These are phyloP conservation scores for Emmelina monodactyla DNA, from an alignment of 2,888 invertebrate species.

Conservation along the genomic window DNA sequence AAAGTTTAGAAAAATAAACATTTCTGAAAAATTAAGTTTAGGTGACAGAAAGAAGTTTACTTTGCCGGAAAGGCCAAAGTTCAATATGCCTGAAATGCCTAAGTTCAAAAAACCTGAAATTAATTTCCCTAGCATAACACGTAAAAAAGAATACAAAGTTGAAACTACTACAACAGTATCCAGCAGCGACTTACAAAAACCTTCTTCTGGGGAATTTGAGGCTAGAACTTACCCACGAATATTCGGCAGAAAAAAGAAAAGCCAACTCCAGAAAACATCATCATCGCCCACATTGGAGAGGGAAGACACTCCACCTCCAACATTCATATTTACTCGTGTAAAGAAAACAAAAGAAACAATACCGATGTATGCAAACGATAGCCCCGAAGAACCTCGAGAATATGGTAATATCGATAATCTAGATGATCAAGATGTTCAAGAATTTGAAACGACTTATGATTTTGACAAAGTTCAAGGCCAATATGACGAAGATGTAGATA, in stretches of 20 bases:
- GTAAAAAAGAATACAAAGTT: constrained; percentile 50
- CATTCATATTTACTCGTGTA: constrained; percentile 72
- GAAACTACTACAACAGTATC: constrained; percentile 43
- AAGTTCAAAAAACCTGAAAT: constrained; percentile 69
- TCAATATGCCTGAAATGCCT: constrained; percentile 61
- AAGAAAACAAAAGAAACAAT: constrained; percentile 60
- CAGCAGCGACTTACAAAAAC: constrained; percentile 40
- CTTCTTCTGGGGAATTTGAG: constrained; percentile 72
- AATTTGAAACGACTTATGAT: constrained; percentile 49
- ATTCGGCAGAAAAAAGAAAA: constrained; percentile 59
- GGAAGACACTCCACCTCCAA: constrained; percentile 68
- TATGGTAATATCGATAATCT: constrained; percentile 49
- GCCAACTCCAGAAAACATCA: constrained; percentile 51
- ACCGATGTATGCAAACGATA: constrained; percentile 48
- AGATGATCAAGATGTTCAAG: constrained; percentile 37
- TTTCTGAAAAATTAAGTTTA: constrained; percentile 62
- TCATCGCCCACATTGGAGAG: constrained; percentile 59
- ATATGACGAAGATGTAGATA: constrained; percentile 50
- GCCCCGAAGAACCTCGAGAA: constrained; percentile 46
- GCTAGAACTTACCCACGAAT: constrained; percentile 82
- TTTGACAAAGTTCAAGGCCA: constrained; percentile 66
- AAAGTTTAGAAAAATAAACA: constrained; percentile 54
- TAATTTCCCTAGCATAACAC: constrained; percentile 69
- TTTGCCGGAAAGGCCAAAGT: constrained; percentile 66
- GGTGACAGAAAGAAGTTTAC: constrained; percentile 70